These are phyloP conservation scores for Aphrocallistes beatrix DNA, from an alignment of 37 sponge, comb jelly and placozoan genomes.

Conservation along the genomic window DNA sequence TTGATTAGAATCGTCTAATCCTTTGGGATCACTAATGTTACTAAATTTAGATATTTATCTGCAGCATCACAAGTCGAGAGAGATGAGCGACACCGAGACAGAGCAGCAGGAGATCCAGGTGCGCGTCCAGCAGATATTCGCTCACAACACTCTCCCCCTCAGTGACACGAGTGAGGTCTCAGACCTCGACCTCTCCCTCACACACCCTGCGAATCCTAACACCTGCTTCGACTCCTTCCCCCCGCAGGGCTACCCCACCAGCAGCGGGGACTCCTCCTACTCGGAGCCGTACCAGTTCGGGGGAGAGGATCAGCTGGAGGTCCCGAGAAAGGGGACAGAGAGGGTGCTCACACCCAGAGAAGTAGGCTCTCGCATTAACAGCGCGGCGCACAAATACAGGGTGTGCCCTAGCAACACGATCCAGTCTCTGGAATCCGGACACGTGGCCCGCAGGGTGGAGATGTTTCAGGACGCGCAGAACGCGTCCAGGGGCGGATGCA, in stretches of 20 bases:
- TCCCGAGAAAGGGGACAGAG: not conserved
- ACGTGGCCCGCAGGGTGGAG: constrained; percentile 4
- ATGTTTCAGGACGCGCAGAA: not conserved
- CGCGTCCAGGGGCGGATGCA: not conserved
- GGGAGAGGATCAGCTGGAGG: not conserved
- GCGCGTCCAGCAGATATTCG: constrained; percentile 8
- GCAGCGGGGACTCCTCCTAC: not conserved
- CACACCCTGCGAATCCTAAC: not conserved
- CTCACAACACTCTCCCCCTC: not conserved
- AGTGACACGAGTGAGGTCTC: not conserved
- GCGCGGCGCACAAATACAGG: not conserved
- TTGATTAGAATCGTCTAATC: no score
- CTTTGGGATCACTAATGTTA: not conserved
- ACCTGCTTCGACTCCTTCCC: not conserved
- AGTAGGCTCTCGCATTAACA: not conserved
- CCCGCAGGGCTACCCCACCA: not conserved
- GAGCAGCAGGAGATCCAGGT: not conserved
- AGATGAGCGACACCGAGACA: constrained; percentile 7
- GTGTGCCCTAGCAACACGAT: not conserved
- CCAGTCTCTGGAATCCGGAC: not conserved
- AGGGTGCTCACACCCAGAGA: not conserved
- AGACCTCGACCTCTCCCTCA: not conserved
- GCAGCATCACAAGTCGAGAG: not conserved
- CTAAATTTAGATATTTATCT: not conserved
- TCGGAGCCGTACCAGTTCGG: not conserved